Base-by-base conservation (phyloP, 2,888 invertebrate genomes). In the Cerceris rybyensis region DNA sequence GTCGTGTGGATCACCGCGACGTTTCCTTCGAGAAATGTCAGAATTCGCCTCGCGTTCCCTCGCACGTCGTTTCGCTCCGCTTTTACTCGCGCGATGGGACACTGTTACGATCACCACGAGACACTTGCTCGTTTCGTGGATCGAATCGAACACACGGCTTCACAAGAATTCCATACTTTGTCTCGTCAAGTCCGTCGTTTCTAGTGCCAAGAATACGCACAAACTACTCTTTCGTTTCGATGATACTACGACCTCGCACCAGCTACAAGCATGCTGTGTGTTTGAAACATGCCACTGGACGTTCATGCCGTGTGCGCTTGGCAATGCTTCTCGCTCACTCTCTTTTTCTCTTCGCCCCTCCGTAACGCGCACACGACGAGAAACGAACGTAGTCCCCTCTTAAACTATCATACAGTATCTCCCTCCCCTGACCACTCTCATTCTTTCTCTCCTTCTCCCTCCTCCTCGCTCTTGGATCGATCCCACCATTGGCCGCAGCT, bases 231-330 rank as follows among this genome's bases (percentile, higher is more conserved):
- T 75, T 78, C 75, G 76, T 83, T 81, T 80, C 81, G 78, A 73
- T 81, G 77, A 77, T 76, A 79, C 74, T 80, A 86, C 83, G 84
- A 87, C 85, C 87, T 89, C 86, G 88, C 88, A 86, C 86, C 88
- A 88, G 86, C 88, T 89, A 88, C 88, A 89, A 90, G 88, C 90
- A 91, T 90, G 90, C 88, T 80, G 88, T 88, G 89, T 85, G 86
- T 88, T 89, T 87, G 90, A 88, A 86, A 90, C 91, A 90, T 90
- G 91, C 90, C 89, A 86, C 86, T 88, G 89, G 78, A 87, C 86
- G 89, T 87, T 87, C 88, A 86, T 89, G 86, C 89, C 82, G 90
- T 89, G 85, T 84, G 86, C 87, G 87, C 84, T 86, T 81, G 80
- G 80, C 84, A 83, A 83, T 85, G 82, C 79, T 78, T 83, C 84